phyloP scores from a whole-genome alignment of 2,113 vertebrate species.

The Microcebus murinus region DNA sequence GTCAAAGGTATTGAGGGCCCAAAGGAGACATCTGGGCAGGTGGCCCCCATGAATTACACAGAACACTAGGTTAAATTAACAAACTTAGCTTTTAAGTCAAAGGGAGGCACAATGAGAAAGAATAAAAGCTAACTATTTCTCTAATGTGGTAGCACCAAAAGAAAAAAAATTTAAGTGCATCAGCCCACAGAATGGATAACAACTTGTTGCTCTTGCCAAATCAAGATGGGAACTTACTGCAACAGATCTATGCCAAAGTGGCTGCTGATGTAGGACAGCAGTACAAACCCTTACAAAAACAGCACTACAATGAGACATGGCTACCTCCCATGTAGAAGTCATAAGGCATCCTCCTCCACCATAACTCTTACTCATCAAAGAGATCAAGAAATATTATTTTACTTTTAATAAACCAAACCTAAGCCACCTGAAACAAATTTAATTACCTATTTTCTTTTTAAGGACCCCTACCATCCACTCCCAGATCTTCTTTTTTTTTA shows the following conservation, averaged over 20 bases:
- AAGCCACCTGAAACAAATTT: background rate
- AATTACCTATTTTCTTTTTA: constrained; percentile 25
- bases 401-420: constrained; percentile 5
- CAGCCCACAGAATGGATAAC: background rate
- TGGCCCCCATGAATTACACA: background rate
- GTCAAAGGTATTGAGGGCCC: background rate
- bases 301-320: background rate
- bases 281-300: background rate
- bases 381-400: background rate
- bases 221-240: background rate
- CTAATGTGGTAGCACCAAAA: background rate
- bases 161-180: background rate
- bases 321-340: background rate
- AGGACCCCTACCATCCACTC: background rate
- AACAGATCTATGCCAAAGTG: background rate
- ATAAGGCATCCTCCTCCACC: background rate
- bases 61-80: background rate
- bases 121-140: background rate
- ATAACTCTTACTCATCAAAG: background rate
- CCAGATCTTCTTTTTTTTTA: background rate
- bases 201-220: background rate
- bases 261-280: background rate
- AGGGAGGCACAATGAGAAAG: background rate
- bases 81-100: background rate
- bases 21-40: background rate